Evolutionary conservation across 2,888 invertebrate genomes (phyloP).

Genomic region (Alcis repandata): DNA sequence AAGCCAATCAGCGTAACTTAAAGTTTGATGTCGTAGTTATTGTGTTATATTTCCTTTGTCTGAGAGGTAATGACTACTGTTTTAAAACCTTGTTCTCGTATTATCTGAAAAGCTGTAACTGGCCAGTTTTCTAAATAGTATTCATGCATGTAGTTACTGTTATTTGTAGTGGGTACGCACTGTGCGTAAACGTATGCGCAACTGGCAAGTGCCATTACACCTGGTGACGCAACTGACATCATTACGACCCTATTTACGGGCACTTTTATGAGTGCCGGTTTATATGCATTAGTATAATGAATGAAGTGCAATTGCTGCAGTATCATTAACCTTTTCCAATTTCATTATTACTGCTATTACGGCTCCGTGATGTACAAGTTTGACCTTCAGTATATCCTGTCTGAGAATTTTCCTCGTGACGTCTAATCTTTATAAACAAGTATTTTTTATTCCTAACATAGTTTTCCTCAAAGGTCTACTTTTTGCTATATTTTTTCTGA

Average conservation of each 20-base stretch:
- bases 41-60: not conserved
- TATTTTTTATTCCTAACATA: not conserved
- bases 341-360: constrained; percentile 20
- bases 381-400: constrained; percentile 23
- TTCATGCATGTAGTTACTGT: constrained; percentile 25
- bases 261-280: constrained; percentile 40
- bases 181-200: constrained; percentile 51
- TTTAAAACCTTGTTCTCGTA: too few species aligned
- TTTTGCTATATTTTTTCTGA: too few species aligned
- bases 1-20: constrained; percentile 6
- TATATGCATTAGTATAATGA: constrained; percentile 28
- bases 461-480: constrained; percentile 1
- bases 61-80: too few species aligned
- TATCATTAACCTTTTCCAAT: constrained; percentile 24
- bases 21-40: too few species aligned
- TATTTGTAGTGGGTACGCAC: constrained; percentile 35
- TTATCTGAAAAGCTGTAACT: not conserved
- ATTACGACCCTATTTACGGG: constrained; percentile 37
- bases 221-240: constrained; percentile 45
- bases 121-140: constrained; percentile 12
- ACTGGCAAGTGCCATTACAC: constrained; percentile 41
- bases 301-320: constrained; percentile 23
- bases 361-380: constrained; percentile 9
- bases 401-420: constrained; percentile 20
- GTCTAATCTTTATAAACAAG: not conserved